Conservation (phyloP, 2,797 vertebrate species). For the Acomys russatus region DNA sequence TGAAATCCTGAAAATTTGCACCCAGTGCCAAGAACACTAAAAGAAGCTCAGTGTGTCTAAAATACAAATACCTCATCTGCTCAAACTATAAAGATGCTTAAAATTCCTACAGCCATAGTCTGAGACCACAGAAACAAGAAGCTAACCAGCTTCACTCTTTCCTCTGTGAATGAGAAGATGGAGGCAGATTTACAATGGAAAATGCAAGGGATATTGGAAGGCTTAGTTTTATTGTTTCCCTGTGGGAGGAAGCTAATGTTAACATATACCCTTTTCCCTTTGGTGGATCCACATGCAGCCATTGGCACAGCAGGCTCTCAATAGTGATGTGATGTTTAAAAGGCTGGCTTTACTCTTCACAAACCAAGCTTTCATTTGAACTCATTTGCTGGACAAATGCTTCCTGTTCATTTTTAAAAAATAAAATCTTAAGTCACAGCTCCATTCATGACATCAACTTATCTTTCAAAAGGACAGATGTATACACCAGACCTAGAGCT, state of each 20-base stretch:
- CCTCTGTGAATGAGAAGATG: not conserved
- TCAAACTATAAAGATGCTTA: slow-evolving; percentile 19
- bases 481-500: not conserved
- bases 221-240: slow-evolving; percentile 50
- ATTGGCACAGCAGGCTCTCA: not conserved
- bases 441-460: not conserved
- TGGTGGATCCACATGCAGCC: slow-evolving; percentile 3
- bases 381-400: slow-evolving; percentile 4
- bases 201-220: not conserved
- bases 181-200: not conserved
- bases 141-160: not conserved
- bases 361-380: slow-evolving; percentile 23
- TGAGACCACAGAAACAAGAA: slow-evolving; percentile 18
- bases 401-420: not conserved
- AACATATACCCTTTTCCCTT: not conserved
- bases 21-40: not conserved
- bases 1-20: not conserved
- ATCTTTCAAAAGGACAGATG: not conserved
- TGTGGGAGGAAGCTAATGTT: not conserved
- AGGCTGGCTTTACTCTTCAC: slow-evolving; percentile 43
- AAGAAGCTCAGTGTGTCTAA: not conserved
- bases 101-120: not conserved
- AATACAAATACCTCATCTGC: not conserved
- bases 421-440: not conserved
- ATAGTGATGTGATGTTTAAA: slow-evolving; percentile 12